A percentile compares a stretch with the other conserved stretches of the same genome.
These are phyloP conservation scores for Cabera pusaria DNA, from an alignment of 2,888 invertebrate genomes.

Conservation along the genomic window DNA sequence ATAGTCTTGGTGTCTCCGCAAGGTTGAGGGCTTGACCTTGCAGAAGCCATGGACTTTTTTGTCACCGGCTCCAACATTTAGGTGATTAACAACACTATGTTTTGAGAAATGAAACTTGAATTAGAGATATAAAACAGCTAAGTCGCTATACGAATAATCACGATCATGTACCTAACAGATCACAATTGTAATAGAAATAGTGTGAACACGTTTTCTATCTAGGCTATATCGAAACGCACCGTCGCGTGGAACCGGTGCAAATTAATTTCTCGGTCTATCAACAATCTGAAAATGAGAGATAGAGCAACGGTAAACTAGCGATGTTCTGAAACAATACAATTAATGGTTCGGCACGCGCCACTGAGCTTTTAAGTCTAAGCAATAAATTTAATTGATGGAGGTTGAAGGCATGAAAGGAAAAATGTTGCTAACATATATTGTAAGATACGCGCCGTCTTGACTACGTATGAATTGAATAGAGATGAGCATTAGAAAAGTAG, in stretches of 20 bases:
- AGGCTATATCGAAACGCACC: conserved; percentile 19
- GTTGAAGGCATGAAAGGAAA: conserved; percentile 17
- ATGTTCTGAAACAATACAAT: conserved; percentile 34
- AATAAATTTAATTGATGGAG: conserved; percentile 19
- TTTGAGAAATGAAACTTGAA: no score
- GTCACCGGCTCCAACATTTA: no score
- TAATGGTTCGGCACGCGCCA: conserved; percentile 27
- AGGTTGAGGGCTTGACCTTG: conserved; percentile 23
- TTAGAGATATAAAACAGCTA: no score
- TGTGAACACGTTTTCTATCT: conserved; percentile 13
- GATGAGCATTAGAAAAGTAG: no score
- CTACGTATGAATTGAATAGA: no score
- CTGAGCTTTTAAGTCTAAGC: conserved; percentile 19
- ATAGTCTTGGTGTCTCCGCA: conserved; percentile 18
- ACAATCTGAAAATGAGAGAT: conserved; percentile 38
- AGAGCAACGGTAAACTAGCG: conserved; percentile 35
- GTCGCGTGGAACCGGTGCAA: conserved; percentile 25
- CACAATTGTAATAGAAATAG: conserved; percentile 12
- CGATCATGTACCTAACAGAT: no score
- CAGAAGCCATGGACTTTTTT: conserved; percentile 13
- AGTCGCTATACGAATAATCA: no score
- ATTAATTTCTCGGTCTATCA: conserved; percentile 36
- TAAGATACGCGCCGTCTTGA: conserved; percentile 25
- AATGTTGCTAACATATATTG: conserved; percentile 14
- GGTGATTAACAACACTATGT: conserved; percentile 12